Conservation (phyloP, 2,113 vertebrate genomes). For the Pseudopipra pipra region DNA sequence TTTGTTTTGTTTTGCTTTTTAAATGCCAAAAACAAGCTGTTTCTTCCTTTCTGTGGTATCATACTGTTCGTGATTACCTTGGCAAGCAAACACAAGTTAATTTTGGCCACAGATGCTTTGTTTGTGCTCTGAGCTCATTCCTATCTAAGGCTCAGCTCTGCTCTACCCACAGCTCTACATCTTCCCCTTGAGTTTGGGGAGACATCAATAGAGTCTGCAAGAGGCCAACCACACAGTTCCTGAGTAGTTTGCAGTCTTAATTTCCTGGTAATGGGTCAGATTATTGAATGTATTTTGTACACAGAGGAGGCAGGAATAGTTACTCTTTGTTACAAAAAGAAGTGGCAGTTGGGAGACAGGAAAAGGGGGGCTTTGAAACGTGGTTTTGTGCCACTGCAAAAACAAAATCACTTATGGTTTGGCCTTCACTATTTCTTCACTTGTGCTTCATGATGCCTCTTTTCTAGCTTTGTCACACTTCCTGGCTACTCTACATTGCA, state of each 20-base stretch:
- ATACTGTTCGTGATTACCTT: not conserved
- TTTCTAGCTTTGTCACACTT: not conserved
- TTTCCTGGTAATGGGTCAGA: not conserved
- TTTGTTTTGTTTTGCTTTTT: not conserved
- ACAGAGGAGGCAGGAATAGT: not conserved
- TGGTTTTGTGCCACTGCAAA: not conserved
- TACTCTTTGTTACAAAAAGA: not conserved
- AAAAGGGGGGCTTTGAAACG: rapidly evolving
- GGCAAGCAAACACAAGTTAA: not conserved
- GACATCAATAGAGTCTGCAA: not conserved
- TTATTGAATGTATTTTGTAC: not conserved
- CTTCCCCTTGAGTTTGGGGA: not conserved
- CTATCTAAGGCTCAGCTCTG: not conserved
- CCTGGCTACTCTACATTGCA: not conserved
- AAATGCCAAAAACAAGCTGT: not conserved
- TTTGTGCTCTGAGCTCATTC: not conserved
- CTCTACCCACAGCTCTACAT: not conserved
- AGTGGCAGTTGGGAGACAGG: rapidly evolving
- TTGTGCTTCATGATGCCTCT: not conserved
- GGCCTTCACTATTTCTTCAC: not conserved
- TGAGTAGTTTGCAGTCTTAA: not conserved
- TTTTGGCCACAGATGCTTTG: not conserved
- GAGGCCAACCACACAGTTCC: not conserved
- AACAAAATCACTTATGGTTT: not conserved
- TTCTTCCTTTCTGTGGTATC: not conserved